Conservation (phyloP, 2,113 vertebrate genomes). For the Actenoides lindsayi region DNA sequence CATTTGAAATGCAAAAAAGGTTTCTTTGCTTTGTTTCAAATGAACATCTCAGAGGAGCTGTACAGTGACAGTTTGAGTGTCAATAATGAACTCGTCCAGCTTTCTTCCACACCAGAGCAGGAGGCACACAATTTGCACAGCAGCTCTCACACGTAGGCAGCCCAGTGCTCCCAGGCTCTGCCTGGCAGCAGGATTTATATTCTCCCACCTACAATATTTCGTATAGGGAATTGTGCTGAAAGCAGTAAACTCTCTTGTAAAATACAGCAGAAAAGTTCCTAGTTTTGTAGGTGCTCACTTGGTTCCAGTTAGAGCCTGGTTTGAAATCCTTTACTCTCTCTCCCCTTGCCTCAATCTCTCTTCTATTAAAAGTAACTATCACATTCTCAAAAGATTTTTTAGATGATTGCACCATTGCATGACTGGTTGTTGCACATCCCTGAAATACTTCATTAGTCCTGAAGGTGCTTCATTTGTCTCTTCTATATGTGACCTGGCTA, state of each 20-base stretch:
- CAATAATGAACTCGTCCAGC: neutral
- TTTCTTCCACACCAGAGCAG: neutral
- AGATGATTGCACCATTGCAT: neutral
- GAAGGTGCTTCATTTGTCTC: neutral
- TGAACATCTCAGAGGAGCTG: neutral
- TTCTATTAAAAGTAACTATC: neutral
- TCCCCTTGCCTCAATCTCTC: neutral
- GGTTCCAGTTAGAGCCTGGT: neutral
- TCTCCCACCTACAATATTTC: neutral
- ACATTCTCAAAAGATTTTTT: neutral
- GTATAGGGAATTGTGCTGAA: neutral
- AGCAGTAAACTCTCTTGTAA: neutral
- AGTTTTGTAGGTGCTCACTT: neutral
- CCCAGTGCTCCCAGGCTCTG: neutral
- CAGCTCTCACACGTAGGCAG: neutral
- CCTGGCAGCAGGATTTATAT: neutral
- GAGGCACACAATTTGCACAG: neutral
- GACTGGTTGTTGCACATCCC: neutral
- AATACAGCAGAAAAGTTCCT: neutral
- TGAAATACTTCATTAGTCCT: neutral
- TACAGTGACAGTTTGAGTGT: neutral
- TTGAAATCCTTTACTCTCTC: neutral
- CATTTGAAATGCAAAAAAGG: neutral
- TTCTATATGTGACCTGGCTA: neutral
- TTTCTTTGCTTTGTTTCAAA: neutral